Evolutionary conservation across 1,140 invertebrate species (phyloP), one percentile per base, ranked within the genome.

Genomic region (Conus betulinus): DNA sequence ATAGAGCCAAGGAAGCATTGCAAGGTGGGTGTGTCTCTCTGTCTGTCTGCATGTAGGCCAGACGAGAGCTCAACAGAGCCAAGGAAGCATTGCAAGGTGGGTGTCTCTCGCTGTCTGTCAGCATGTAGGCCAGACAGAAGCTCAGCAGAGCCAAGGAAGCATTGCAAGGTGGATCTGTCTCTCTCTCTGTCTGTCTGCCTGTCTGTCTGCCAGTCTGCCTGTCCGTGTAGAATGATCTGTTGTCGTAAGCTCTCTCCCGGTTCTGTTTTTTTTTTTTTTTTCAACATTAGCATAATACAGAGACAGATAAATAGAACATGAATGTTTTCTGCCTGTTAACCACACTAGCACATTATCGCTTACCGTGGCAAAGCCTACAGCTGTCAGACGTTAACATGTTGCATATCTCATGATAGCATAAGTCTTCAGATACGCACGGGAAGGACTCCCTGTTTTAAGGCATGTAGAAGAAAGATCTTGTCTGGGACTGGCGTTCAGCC

Each of bases 41-140:
- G 78, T 79, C 13, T 79, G 78, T 79, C 13, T 79, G 78, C 39
- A 25, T 79, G 13, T 15, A 23, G 15, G 13, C 8, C 5, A 17
- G 13, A 5, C 94, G 94, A 87, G 94, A 94, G 57, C 85, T 94
- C 27, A 92, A 91, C 88, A 88, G 93, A 89, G 96, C 96, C 53
- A 96, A 96, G 90, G 96, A 96, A 91, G 96, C 96, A 8, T 93
- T 96, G 55, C 95, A 95, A 91, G 96, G 96, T 97, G n/a, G n/a
- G n/a, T n/a, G n/a, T n/a, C n/a, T n/a, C n/a, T n/a, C n/a, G n/a
- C 6, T 79, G 78, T 79, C 6, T 79, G 78, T 79, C 6, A 39
- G 78, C 39, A 25, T 79, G 25, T 79, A 94, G 87, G 91, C 92
- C 2, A 90, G 92, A 79, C 94, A 94, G 87, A 93, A 94, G 57